A percentile compares a stretch with the other conserved stretches of the same genome.
These are phyloP conservation scores for Yasuhikotakia modesta DNA, from an alignment of 2,797 vertebrate genomes.

Conservation along the genomic window DNA sequence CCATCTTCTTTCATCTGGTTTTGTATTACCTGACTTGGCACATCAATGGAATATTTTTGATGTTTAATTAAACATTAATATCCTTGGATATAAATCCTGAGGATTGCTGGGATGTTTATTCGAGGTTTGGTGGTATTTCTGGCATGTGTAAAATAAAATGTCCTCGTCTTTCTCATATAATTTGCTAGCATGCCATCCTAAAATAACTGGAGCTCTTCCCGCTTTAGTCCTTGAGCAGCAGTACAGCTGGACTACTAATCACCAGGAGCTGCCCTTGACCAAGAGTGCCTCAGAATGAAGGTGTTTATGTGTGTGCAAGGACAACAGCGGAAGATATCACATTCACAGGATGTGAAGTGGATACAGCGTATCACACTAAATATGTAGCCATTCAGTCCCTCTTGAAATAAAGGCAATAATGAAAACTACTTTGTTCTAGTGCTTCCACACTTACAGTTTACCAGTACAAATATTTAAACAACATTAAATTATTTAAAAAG, in stretches of 20 bases:
- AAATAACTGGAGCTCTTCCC: conserved; percentile 38
- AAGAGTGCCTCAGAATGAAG: background rate
- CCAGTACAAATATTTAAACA: too few species aligned
- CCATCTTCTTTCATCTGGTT: conserved; percentile 7
- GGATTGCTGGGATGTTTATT: conserved; percentile 35
- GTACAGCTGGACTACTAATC: conserved; percentile 52
- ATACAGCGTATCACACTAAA: background rate
- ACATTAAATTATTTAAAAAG: too few species aligned
- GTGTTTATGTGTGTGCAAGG: conserved; percentile 16
- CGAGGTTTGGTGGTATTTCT: conserved; percentile 39
- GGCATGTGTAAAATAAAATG: conserved; percentile 37
- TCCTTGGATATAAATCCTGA: conserved; percentile 17
- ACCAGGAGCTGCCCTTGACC: conserved; percentile 35
- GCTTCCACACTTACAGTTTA: too few species aligned
- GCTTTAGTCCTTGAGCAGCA: conserved; percentile 53
- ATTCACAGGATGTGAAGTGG: conserved; percentile 9
- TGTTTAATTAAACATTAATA: conserved; percentile 13
- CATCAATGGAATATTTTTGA: conserved; percentile 1
- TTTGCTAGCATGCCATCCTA: conserved; percentile 40
- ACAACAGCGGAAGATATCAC: background rate
- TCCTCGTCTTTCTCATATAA: conserved; percentile 36
- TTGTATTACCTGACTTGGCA: background rate
- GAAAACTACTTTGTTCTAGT: too few species aligned
- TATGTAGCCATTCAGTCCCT: background rate
- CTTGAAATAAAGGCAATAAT: background rate